These are phyloP conservation scores for Chromobotia macracanthus DNA, from an alignment of 2,797 vertebrate genomes.

Conservation along the genomic window DNA sequence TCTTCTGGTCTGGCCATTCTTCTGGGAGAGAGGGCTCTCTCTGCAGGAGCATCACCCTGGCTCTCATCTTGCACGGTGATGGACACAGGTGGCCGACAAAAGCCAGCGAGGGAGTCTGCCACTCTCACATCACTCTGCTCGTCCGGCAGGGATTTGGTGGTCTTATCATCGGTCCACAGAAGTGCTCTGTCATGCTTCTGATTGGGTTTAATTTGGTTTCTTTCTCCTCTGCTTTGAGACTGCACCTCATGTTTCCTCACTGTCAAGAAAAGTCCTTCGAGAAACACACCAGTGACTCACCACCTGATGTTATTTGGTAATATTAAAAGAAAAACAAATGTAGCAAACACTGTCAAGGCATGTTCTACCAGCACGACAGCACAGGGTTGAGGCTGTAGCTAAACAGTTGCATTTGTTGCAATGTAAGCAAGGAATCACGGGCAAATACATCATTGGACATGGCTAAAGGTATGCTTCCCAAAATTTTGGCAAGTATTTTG, in stretches of 20 bases:
- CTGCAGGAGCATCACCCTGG: conserved; percentile 58
- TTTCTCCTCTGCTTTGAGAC: conserved; percentile 51
- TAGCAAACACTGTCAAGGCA: not conserved
- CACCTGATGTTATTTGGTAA: conserved; percentile 18
- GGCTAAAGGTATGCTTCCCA: not conserved
- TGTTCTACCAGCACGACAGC: not conserved
- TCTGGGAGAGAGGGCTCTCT: conserved; percentile 62
- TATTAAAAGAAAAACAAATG: not conserved
- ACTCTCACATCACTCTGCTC: conserved; percentile 60
- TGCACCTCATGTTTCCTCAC: conserved; percentile 55
- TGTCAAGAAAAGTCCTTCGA: conserved; percentile 34
- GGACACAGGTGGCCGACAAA: conserved; percentile 70
- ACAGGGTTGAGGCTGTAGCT: not conserved
- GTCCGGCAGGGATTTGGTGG: conserved; percentile 67
- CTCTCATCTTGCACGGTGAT: conserved; percentile 64
- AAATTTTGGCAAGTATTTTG: too few species aligned
- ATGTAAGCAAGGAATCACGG: not conserved
- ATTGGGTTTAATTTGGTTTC: conserved; percentile 75
- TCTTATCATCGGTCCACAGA: conserved; percentile 78
- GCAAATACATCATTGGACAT: not conserved
- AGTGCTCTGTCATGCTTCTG: conserved; percentile 76
- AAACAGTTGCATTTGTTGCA: not conserved
- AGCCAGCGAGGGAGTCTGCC: conserved; percentile 64
- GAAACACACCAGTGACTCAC: conserved; percentile 18
- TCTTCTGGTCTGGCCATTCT: conserved; percentile 65